A percentile compares a stretch with the other conserved stretches of the same genome.
phyloP scores from a whole-genome alignment of 2,888 invertebrate genomes.

The Conistra vaccinii region DNA sequence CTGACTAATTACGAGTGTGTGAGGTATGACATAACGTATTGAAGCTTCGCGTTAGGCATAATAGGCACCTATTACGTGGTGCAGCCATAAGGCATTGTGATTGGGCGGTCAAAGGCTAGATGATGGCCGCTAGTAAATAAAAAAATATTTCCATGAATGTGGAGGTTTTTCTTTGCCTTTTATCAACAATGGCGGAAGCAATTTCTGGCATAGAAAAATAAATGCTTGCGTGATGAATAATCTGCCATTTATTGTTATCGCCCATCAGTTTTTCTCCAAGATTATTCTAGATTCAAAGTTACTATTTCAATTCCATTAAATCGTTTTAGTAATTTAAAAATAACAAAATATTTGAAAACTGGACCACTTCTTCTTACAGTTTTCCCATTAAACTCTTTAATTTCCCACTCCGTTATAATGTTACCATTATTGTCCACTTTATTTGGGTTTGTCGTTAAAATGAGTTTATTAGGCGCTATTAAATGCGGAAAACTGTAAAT shows the following conservation, averaged over 20 bases:
- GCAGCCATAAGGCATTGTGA: conserved; percentile 24
- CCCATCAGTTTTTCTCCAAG: no score
- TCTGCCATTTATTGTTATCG: background rate
- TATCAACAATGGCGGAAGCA: background rate
- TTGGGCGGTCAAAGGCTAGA: conserved; percentile 21
- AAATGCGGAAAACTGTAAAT: conserved; percentile 50
- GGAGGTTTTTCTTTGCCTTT: background rate
- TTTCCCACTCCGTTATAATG: conserved; percentile 37
- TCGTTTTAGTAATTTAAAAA: background rate
- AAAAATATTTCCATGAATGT: background rate
- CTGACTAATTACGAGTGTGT: conserved; percentile 28
- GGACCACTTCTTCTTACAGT: background rate
- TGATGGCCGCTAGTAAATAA: background rate
- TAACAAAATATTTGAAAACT: conserved; percentile 20
- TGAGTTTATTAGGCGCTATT: conserved; percentile 37
- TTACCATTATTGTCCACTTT: conserved; percentile 29
- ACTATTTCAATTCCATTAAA: background rate
- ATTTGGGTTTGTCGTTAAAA: conserved; percentile 31
- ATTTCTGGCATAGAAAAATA: background rate
- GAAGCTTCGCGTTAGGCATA: conserved; percentile 38
- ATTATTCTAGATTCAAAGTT: background rate
- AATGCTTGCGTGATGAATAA: background rate
- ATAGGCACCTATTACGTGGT: conserved; percentile 41
- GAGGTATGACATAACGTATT: conserved; percentile 42
- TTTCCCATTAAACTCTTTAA: conserved; percentile 22